Base-by-base conservation (phyloP, 2,113 vertebrate genomes). In the Rutilus rutilus region DNA sequence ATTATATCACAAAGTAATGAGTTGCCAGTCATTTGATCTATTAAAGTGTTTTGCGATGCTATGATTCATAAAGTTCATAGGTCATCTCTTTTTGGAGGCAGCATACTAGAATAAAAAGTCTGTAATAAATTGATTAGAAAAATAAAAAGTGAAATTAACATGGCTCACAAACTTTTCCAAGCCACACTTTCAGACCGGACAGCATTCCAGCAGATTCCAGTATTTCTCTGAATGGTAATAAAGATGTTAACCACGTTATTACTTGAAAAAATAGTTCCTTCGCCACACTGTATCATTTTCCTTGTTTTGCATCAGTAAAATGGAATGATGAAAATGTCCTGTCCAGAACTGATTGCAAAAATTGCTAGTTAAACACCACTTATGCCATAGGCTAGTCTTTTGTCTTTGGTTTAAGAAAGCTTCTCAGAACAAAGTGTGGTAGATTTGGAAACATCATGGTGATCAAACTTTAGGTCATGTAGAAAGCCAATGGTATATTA, bases 1-100 rank as follows among this genome's bases (percentile, higher is more conserved):
- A 87, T 94, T 84, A 90, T 91, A 93, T 93, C 92, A 93, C 86
- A 88, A 85, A 5, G 87, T 87, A 88, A 90, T 89, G n/a, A 14
- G 85, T 39, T 91, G 90, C 92, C 86, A 60, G 83, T 12, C 50
- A 64, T 91, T 86, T 90, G 91, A 94, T 92, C 92, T 90, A 87
- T 87, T 81, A 60, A 27, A 42, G 67, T 84, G 27, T 67, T 82
- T 27, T 60, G 71, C 73, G 59, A 86, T 60, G 30, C 62, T 59
- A 42, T 69, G 36, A 85, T 74, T 91, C 87, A 83, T 88, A 91
- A 91, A 89, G 88, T 91, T 90, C 76, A 87, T 82, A 90, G 88
- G 54, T 80, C 83, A 23, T 47, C 87, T 89, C 77, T 91, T 93
- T 85, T 71, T 74, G 10, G 19, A 69, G 59, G 42, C n/a, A 45